Base-by-base conservation (phyloP, 1,140 invertebrate species). In the Nymphalis io region DNA sequence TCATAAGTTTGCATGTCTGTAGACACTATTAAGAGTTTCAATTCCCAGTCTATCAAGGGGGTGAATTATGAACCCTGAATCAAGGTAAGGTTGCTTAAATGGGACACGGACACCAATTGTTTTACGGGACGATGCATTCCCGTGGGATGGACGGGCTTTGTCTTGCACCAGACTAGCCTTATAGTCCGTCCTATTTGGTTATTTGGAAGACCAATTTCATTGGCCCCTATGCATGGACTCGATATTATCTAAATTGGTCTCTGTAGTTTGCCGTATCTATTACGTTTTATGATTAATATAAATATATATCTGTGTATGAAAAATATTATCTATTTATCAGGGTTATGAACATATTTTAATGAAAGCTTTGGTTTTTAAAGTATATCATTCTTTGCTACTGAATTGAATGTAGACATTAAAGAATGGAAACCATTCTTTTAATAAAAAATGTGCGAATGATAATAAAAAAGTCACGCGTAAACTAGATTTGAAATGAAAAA, bases 121-220 rank as follows among this genome's bases (percentile, higher is more conserved):
- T 62, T 62, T 51, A 62, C 27, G 42, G 60, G 60, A 62, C 60
- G 48, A 48, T 51, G 60, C 60, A 53, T 27, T 62, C 60, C 60
- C 60, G 44, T 33, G 60, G 20, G 60, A 46, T 62, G 27, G 46
- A 46, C 44, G 27, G 46, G 60, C 60, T 62, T 62, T 62, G 60
- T 62, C 42, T 3, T 16, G 27, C 48, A 62, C 51, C 51, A 13
- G 60, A 51, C 33, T 51, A 33, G 60, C 46, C 27, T 62, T 62
- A 62, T n/a, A 44, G 60, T 23, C 48, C 13, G 12, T 48, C 60
- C 46, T 42, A 48, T 46, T 62, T 62, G 46, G 44, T 51, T 48
- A 27, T 62, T 51, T 62, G 44, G 23, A 42, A 27, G 20, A 55
- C 20, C 20, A n/a, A 53, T 62, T 62, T 33, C 33, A 51, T 27